Conservation (phyloP, 2,113 vertebrate genomes). For the Gambusia holbrooki region DNA sequence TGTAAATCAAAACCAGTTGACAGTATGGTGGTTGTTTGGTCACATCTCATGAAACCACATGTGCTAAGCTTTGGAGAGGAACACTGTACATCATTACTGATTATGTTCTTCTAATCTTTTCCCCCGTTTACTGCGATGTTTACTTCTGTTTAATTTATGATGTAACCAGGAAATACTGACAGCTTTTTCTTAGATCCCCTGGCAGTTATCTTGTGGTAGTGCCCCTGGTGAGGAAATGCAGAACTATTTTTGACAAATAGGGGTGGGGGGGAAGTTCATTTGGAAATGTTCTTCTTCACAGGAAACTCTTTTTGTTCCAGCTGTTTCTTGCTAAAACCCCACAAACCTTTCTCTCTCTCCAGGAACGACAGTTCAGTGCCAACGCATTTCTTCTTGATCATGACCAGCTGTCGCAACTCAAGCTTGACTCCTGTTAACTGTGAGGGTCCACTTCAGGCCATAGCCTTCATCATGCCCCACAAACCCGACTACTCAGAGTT, state of each 20-base stretch:
- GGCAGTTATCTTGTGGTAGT: neutral
- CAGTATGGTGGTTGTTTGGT: neutral
- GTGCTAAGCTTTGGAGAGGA: neutral
- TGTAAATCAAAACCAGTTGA: neutral
- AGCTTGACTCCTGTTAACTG: slow-evolving; percentile 76
- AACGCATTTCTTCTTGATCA: slow-evolving; percentile 92
- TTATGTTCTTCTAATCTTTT: neutral
- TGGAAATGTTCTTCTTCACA: neutral
- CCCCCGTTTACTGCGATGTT: neutral
- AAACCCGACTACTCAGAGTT: slow-evolving; percentile 87
- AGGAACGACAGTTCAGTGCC: slow-evolving; percentile 84
- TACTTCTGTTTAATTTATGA: neutral
- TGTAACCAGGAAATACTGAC: neutral
- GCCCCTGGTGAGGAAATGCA: neutral
- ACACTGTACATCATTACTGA: neutral
- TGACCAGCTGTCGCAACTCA: slow-evolving; percentile 87
- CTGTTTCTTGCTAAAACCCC: neutral
- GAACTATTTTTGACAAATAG: neutral
- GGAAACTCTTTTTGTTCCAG: neutral
- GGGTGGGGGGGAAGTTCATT: neutral
- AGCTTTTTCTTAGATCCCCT: neutral
- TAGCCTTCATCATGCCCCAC: slow-evolving; percentile 91
- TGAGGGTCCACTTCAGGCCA: slow-evolving; percentile 72
- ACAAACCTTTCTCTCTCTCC: neutral
- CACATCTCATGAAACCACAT: neutral